phyloP scores from a whole-genome alignment of 2,113 vertebrate genomes.

The Psittacula cyanocephala region DNA sequence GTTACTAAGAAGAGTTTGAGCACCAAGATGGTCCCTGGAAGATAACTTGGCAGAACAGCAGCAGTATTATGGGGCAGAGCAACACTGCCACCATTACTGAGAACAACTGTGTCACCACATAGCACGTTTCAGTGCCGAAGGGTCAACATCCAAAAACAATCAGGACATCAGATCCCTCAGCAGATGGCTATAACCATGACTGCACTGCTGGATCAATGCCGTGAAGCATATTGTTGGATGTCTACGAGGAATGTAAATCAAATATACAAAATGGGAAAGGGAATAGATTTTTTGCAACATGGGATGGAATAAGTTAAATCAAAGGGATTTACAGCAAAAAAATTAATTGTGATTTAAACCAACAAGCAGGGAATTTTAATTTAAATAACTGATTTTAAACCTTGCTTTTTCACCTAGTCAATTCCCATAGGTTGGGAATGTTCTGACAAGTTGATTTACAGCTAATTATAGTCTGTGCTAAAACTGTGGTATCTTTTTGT shows the following conservation, averaged over 20 bases:
- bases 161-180: background rate
- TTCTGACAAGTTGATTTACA: conserved; percentile 63
- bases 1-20: background rate
- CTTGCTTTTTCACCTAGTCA: conserved; percentile 46
- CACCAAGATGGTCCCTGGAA: background rate
- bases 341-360: background rate
- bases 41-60: background rate
- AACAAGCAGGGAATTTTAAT: background rate
- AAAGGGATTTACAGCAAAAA: background rate
- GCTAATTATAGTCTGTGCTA: conserved; percentile 56
- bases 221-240: background rate
- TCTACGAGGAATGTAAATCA: background rate
- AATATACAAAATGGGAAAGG: background rate
- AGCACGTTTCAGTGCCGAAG: background rate
- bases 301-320: background rate
- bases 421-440: conserved; percentile 11
- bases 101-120: background rate
- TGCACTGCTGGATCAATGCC: background rate
- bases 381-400: conserved; percentile 37
- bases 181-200: background rate
- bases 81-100: background rate
- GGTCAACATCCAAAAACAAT: background rate
- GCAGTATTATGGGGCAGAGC: background rate
- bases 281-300: background rate
- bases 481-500: conserved; percentile 59